phyloP scores from a whole-genome alignment of 2,797 vertebrate genomes.

The Enteromius argenteus region DNA sequence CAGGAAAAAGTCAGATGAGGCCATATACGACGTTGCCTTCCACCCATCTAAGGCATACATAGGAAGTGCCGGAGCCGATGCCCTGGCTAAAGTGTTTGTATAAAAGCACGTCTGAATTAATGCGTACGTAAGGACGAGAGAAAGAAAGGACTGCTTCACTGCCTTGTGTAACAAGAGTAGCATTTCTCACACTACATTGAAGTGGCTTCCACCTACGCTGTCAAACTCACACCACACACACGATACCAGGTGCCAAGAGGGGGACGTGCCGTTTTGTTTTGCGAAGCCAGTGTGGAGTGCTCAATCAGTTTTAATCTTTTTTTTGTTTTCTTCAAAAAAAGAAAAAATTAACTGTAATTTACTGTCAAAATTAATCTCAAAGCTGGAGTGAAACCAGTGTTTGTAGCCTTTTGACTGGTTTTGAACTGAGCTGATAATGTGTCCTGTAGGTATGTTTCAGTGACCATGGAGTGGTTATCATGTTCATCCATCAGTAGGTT shows the following conservation, averaged over 20 bases:
- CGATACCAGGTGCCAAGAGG: slow-evolving; percentile 40
- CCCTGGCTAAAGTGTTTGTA: slow-evolving; percentile 97
- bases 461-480: slow-evolving; percentile 81
- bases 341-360: slow-evolving; percentile 86
- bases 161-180: slow-evolving; percentile 81
- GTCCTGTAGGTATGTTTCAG: slow-evolving; percentile 84
- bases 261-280: slow-evolving; percentile 33
- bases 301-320: slow-evolving; percentile 76
- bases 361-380: slow-evolving; percentile 75
- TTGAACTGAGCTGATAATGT: slow-evolving; percentile 80
- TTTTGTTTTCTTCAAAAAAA: slow-evolving; percentile 55
- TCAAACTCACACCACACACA: slow-evolving; percentile 31
- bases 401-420: slow-evolving; percentile 81
- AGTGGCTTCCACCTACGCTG: slow-evolving; percentile 68
- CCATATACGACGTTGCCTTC: slow-evolving; percentile 98
- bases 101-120: slow-evolving; percentile 75
- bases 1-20: slow-evolving; percentile 97
- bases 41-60: slow-evolving; percentile 99
- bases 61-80: slow-evolving; percentile 96
- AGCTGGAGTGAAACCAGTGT: slow-evolving; percentile 77
- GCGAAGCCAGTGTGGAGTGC: slow-evolving; percentile 51
- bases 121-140: slow-evolving; percentile 43
- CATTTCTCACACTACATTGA: slow-evolving; percentile 82
- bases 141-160: slow-evolving; percentile 81
- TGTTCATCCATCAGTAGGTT: slow-evolving; percentile 75